Conservation (phyloP, 1,140 invertebrate species). For the Ceratina japonica region DNA sequence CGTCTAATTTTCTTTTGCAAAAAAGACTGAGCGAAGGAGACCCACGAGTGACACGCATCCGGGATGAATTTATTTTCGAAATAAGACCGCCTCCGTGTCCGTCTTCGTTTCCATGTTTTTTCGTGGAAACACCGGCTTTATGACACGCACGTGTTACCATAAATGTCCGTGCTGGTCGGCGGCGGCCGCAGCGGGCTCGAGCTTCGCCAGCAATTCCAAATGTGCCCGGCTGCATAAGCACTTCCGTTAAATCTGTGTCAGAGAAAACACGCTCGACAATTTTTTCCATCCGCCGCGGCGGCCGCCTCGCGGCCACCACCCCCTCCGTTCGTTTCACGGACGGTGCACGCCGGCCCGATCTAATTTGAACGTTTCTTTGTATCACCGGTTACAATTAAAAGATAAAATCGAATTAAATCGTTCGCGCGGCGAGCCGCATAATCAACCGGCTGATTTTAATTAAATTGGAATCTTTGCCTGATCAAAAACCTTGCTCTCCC, state of each 20-base stretch:
- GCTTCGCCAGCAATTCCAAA: conserved; percentile 35
- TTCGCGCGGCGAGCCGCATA: background rate
- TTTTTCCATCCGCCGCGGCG: background rate
- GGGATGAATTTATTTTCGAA: conserved; percentile 38
- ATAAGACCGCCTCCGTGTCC: background rate
- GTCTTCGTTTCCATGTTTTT: conserved; percentile 36
- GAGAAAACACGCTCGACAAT: conserved; percentile 30
- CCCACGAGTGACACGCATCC: background rate
- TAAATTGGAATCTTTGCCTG: conserved; percentile 12
- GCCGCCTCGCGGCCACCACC: too few relatives aligned
- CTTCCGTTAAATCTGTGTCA: conserved; percentile 53
- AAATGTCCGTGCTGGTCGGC: conserved; percentile 37
- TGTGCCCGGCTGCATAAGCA: conserved; percentile 34
- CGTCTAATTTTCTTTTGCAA: background rate
- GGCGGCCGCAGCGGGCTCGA: conserved; percentile 8
- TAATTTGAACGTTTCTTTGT: conserved; percentile 15
- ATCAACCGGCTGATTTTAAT: conserved; percentile 10
- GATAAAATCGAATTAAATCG: conserved; percentile 42
- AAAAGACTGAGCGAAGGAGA: background rate
- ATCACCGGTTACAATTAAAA: conserved; percentile 30
- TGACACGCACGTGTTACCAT: conserved; percentile 49
- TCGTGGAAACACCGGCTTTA: conserved; percentile 48
- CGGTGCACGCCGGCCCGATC: background rate
- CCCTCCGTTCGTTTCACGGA: background rate
- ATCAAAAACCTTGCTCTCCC: background rate